These are phyloP conservation scores for Metacarcinus magister DNA, from an alignment of 2,888 invertebrate genomes.

Conservation along the genomic window DNA sequence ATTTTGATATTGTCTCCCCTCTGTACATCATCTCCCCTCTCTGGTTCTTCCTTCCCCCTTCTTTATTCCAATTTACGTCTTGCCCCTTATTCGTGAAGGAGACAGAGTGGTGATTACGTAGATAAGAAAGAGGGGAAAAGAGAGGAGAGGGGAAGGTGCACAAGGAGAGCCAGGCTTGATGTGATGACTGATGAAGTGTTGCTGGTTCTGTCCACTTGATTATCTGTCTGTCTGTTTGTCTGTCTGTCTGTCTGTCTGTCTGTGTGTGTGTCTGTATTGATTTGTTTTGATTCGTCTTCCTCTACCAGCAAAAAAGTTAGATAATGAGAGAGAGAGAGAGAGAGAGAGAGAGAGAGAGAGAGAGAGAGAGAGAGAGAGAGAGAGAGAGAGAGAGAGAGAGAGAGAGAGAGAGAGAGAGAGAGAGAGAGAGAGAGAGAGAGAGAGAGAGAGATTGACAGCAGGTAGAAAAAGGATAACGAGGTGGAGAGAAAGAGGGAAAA, in stretches of 20 bases:
- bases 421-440: background rate
- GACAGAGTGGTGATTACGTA: constrained; percentile 17
- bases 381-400: constrained; percentile 2
- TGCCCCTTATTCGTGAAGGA: constrained; percentile 36
- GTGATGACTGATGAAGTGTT: background rate
- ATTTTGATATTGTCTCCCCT: constrained; percentile 32
- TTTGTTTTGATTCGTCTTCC: background rate
- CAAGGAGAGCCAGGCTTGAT: background rate
- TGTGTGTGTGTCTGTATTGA: background rate
- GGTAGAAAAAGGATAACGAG: background rate
- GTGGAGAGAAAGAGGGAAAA: background rate
- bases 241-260: background rate
- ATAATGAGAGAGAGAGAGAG: background rate
- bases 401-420: background rate
- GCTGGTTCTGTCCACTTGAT: background rate
- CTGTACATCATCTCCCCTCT: background rate
- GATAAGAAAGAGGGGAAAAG: constrained; percentile 47
- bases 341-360: background rate
- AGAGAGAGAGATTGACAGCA: background rate
- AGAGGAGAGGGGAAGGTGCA: background rate
- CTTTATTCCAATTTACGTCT: background rate
- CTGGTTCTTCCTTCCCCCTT: background rate
- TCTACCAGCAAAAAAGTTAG: background rate
- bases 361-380: background rate
- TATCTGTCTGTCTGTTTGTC: no score